phyloP scores from a whole-genome alignment of 2,888 invertebrate genomes.

The Caenorhabditis sp. region DNA sequence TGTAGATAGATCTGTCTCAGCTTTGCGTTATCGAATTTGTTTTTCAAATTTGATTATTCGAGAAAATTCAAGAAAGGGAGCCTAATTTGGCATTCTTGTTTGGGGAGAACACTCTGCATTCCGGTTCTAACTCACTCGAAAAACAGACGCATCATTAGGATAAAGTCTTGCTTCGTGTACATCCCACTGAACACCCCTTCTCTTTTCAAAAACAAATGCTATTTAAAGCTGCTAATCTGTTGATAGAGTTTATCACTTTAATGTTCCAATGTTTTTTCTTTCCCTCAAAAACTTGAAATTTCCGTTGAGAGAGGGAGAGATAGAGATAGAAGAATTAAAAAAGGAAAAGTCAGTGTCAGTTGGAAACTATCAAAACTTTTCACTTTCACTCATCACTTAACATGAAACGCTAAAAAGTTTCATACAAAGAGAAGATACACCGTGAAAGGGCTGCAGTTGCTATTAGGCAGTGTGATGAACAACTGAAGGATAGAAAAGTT shows the following conservation, averaged over 20 bases:
- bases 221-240: not conserved
- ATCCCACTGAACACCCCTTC: conserved; percentile 20
- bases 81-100: conserved; percentile 51
- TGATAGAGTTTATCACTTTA: not conserved
- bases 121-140: conserved; percentile 6
- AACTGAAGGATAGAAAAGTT: not conserved
- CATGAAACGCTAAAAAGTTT: conserved; percentile 2
- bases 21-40: conserved; percentile 16
- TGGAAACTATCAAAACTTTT: conserved; percentile 13
- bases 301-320: conserved; percentile 6
- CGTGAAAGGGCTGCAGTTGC: conserved; percentile 10
- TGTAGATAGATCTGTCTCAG: not conserved
- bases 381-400: conserved; percentile 41
- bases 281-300: conserved; percentile 4
- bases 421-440: not conserved
- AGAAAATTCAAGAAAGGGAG: not conserved
- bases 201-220: conserved; percentile 5
- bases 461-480: conserved; percentile 7
- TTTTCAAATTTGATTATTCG: conserved; percentile 16
- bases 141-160: conserved; percentile 37
- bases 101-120: conserved; percentile 10
- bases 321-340: too few species aligned
- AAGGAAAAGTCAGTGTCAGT: not conserved
- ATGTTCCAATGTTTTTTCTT: conserved; percentile 11
- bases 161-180: conserved; percentile 19